Conservation (phyloP, 2,888 invertebrate species). For the Metellina segmentata region DNA sequence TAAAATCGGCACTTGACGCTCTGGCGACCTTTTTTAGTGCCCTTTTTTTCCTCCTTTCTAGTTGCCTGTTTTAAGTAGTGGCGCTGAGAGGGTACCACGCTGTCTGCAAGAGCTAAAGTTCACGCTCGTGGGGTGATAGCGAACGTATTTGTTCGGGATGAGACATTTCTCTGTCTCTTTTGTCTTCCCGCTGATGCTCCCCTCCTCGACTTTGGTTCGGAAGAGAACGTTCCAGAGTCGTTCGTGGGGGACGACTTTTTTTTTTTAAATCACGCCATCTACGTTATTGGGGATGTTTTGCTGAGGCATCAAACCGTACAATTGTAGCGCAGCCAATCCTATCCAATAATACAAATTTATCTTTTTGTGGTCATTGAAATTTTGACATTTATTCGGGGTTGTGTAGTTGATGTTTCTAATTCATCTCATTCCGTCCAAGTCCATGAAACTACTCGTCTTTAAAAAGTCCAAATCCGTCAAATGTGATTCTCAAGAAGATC, state of each 20-base stretch:
- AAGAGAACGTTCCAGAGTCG: not conserved
- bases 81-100: conserved; percentile 42
- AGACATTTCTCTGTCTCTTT: not conserved
- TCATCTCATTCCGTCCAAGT: too few relatives aligned
- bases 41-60: too few relatives aligned
- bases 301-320: too few relatives aligned
- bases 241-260: not conserved
- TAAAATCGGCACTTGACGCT: not conserved
- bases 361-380: too few relatives aligned
- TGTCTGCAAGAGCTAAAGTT: conserved; percentile 44
- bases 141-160: not conserved
- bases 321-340: too few relatives aligned
- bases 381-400: too few relatives aligned
- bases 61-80: conserved; percentile 14
- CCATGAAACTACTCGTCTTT: too few relatives aligned
- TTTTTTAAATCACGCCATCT: not conserved
- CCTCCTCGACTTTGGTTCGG: not conserved
- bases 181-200: not conserved
- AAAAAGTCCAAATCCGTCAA: too few relatives aligned
- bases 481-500: too few relatives aligned
- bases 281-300: too few relatives aligned
- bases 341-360: too few relatives aligned
- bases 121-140: not conserved
- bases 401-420: too few relatives aligned
- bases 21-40: not conserved